These are phyloP conservation scores for Neoaliturus tenellus DNA, from an alignment of 2,888 invertebrate species.

Conservation along the genomic window DNA sequence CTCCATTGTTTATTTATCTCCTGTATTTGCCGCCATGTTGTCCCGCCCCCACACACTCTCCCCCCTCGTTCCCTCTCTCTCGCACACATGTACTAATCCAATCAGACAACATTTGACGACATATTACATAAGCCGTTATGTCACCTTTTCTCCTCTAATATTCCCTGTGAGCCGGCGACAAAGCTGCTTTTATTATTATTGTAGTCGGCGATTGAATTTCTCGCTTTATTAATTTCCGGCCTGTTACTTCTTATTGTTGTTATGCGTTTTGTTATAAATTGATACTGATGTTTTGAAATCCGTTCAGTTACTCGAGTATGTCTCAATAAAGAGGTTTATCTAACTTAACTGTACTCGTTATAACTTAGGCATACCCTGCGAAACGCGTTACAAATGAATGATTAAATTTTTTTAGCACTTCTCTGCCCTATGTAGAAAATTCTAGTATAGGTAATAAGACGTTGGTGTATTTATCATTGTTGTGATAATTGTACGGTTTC, in stretches of 20 bases:
- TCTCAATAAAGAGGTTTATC: neutral
- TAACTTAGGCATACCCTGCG: too few relatives aligned
- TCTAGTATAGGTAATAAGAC: too few relatives aligned
- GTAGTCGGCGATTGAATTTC: conserved; percentile 16
- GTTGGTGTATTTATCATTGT: too few relatives aligned
- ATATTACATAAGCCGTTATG: conserved; percentile 38
- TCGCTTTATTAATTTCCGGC: conserved; percentile 27
- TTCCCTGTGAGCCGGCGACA: conserved; percentile 9
- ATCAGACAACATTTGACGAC: conserved; percentile 43
- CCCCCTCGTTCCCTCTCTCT: conserved; percentile 55
- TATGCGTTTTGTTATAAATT: conserved; percentile 10
- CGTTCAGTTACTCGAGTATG: neutral
- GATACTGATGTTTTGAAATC: neutral
- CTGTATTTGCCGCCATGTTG: conserved; percentile 63
- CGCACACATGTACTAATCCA: conserved; percentile 54
- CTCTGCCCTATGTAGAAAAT: too few relatives aligned
- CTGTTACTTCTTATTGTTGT: conserved; percentile 20
- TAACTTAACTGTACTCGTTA: too few relatives aligned
- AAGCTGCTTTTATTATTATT: conserved; percentile 25
- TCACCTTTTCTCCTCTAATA: conserved; percentile 31
- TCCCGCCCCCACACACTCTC: conserved; percentile 50
- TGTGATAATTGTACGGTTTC: too few relatives aligned
- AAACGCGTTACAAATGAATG: too few relatives aligned
- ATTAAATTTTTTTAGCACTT: too few relatives aligned
- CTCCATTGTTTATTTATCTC: conserved; percentile 17